Percentiles rank a stretch among this genome's conserved stretches.
phyloP scores from a whole-genome alignment of 2,113 vertebrate genomes.

The Prunella fulvescens region DNA sequence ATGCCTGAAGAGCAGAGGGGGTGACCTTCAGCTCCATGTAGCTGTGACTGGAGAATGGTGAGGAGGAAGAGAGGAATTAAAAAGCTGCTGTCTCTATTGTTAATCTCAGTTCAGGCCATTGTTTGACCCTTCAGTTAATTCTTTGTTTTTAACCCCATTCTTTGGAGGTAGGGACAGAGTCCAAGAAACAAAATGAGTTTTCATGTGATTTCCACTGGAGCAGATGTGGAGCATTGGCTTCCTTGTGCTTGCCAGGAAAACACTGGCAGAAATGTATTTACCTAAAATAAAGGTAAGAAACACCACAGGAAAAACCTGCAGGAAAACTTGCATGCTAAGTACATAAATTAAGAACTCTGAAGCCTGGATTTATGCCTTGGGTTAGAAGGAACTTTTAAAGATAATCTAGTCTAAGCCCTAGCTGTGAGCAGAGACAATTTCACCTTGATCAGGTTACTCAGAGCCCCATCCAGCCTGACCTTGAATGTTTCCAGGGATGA shows the following conservation, averaged over 20 bases:
- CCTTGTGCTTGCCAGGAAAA: neutral
- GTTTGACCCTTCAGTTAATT: neutral
- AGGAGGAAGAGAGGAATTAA: neutral
- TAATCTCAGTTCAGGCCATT: neutral
- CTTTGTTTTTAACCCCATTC: neutral
- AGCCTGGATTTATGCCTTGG: neutral
- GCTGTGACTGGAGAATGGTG: neutral
- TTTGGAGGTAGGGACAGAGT: neutral
- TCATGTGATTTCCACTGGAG: neutral
- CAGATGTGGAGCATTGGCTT: neutral
- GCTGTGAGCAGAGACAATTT: neutral
- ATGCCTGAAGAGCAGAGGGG: neutral
- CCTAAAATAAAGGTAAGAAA: neutral
- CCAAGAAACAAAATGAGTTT: neutral
- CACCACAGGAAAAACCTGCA: neutral
- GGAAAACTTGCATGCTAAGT: neutral
- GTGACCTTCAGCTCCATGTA: neutral
- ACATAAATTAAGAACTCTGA: neutral
- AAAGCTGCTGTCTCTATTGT: neutral
- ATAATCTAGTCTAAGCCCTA: neutral
- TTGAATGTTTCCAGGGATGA: neutral
- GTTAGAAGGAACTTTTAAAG: neutral
- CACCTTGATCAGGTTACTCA: neutral
- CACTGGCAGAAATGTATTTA: neutral
- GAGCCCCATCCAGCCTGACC: neutral